Evolutionary conservation across 2,797 vertebrate species (phyloP).

Genomic region (Artibeus jamaicensis): DNA sequence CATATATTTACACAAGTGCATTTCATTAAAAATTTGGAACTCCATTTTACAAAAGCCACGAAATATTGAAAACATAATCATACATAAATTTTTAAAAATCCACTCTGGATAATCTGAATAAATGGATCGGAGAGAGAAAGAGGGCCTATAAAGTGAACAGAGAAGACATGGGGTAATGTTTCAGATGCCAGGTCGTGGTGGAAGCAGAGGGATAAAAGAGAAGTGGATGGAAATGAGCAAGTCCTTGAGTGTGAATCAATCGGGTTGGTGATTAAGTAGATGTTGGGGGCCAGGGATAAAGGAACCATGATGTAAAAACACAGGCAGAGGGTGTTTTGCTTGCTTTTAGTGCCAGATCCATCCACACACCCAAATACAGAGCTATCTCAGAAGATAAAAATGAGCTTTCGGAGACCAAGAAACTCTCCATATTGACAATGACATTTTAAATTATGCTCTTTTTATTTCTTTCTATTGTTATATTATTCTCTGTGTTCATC

Average conservation of each 20-base stretch:
- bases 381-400: not conserved
- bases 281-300: not conserved
- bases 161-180: not conserved
- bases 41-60: not conserved
- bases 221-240: not conserved
- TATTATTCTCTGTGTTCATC: not conserved
- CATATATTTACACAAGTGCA: constrained; percentile 44
- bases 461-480: not conserved
- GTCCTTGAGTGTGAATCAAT: not conserved
- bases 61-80: not conserved
- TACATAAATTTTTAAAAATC: not conserved
- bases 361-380: not conserved
- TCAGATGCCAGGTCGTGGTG: not conserved
- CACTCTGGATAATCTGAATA: not conserved
- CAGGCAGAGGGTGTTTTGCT: not conserved
- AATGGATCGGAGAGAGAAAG: not conserved
- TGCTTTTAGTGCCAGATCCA: not conserved
- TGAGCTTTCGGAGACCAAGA: not conserved
- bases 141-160: not conserved
- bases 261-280: not conserved
- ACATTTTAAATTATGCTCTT: not conserved
- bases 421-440: not conserved
- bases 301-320: not conserved
- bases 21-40: not conserved
- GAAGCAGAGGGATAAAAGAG: not conserved